Evolutionary conservation across 2,797 vertebrate genomes (phyloP).

Genomic region (Pseudochirops cupreus): DNA sequence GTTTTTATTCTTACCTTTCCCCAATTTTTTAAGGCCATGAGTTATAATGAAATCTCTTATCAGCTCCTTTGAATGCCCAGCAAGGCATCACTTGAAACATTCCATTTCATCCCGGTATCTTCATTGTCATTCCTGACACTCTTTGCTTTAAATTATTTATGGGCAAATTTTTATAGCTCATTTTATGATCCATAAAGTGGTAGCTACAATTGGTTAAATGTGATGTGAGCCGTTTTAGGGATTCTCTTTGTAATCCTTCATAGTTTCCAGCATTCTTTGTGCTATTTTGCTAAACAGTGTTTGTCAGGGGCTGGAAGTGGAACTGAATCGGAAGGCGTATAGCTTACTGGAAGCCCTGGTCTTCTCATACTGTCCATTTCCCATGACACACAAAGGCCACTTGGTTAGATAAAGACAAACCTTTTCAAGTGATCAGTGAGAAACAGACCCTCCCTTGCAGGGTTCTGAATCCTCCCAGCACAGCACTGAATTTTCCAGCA

Average conservation of each 20-base stretch:
- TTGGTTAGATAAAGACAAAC: constrained; percentile 27
- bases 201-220: constrained; percentile 35
- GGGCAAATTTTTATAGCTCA: constrained; percentile 56
- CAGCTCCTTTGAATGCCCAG: constrained; percentile 35
- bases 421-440: constrained; percentile 36
- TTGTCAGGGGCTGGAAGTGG: constrained; percentile 30
- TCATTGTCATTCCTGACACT: constrained; percentile 7
- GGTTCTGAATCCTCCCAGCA: not conserved
- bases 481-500: constrained; percentile 38
- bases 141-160: constrained; percentile 59
- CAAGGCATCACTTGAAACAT: constrained; percentile 34
- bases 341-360: constrained; percentile 5
- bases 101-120: constrained; percentile 15
- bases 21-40: constrained; percentile 33
- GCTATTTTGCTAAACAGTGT: constrained; percentile 55
- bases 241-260: constrained; percentile 42
- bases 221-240: constrained; percentile 27
- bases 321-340: constrained; percentile 8
- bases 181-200: constrained; percentile 61
- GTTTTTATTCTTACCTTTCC: constrained; percentile 47
- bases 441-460: constrained; percentile 38
- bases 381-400: not conserved
- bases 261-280: constrained; percentile 2
- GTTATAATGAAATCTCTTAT: not conserved
- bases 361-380: constrained; percentile 6